phyloP scores from a whole-genome alignment of 2,888 invertebrate species.

The Acholoe squamosa region DNA sequence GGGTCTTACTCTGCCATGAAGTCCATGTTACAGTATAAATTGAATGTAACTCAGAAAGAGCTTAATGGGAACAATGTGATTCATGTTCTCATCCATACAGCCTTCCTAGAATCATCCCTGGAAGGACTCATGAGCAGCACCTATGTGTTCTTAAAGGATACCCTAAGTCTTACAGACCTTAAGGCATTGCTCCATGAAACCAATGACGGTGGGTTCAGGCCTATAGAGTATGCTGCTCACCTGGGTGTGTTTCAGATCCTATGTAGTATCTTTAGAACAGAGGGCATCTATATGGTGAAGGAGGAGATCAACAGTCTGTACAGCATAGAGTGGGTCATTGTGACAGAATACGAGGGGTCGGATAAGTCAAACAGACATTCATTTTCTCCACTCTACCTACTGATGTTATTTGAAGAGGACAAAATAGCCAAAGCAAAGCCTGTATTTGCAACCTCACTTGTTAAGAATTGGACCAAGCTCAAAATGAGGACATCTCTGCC shows the following conservation, averaged over 20 bases:
- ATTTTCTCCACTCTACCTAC: neutral
- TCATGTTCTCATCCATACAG: neutral
- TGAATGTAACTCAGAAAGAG: constrained; percentile 7
- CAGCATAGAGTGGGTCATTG: constrained; percentile 25
- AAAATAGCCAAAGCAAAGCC: neutral
- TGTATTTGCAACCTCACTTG: neutral
- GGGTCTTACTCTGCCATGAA: neutral
- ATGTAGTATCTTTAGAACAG: neutral
- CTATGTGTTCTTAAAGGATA: neutral
- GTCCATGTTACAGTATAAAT: neutral
- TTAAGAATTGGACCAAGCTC: constrained; percentile 29
- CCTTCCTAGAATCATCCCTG: neutral
- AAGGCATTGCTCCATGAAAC: neutral
- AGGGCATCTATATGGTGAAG: neutral
- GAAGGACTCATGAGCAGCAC: neutral
- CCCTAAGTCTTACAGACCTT: neutral
- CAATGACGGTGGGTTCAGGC: neutral
- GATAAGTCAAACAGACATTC: neutral
- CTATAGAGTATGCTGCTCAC: constrained; percentile 19
- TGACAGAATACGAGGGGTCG: constrained; percentile 12
- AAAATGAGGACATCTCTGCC: neutral
- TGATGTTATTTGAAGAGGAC: neutral
- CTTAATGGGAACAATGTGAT: constrained; percentile 19
- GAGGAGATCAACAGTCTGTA: constrained; percentile 24
- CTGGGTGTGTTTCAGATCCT: neutral